Evolutionary conservation across 2,113 vertebrate genomes (phyloP), one percentile per base, ranked within the genome.

Genomic region (Scomber japonicus): DNA sequence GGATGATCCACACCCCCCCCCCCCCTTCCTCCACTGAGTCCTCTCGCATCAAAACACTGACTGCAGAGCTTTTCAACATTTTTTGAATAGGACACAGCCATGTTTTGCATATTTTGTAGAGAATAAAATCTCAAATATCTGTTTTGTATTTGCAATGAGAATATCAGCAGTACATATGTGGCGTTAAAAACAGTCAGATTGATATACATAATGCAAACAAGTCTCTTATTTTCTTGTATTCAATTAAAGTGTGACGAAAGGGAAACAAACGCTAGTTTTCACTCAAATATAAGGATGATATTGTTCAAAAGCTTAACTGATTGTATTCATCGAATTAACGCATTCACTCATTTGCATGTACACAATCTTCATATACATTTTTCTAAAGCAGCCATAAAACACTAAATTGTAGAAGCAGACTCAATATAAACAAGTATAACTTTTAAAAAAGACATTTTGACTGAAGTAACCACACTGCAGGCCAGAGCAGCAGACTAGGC

Each of bases 1-100:
- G 93, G 94, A 73, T n/a, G 55, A 8, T 3, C 14, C n/a, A 2
- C 46, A 14, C 21, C 21, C 21, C 21, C 21, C 21, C 30, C 83
- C 82, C 53, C 83, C 87, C 86, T 76, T 60, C 53, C 75, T 19
- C 64, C 14, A 81, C 31, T 55, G 17, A 12, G 11, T 27, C 57
- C 60, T 44, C 71, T 48, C 70, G 16, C 11, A 90, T 75, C 89
- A 87, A 74, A 92, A 91, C 81, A 89, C 64, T 15, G 54, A 63
- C 44, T 4, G 1, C n/a, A 21, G 0, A 17, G 31, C 35, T 30
- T 48, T 78, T 45, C 21, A 31, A 61, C 46, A 44, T 3, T 1
- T 4, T 56, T 17, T 49, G 56, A 69, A 74, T 12, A 51, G 40
- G 57, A 48, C 19, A 44, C 31, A 16, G 54, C 21, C 31, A 53